Conservation (phyloP, 2,888 invertebrate genomes). For the Oligia latruncula region DNA sequence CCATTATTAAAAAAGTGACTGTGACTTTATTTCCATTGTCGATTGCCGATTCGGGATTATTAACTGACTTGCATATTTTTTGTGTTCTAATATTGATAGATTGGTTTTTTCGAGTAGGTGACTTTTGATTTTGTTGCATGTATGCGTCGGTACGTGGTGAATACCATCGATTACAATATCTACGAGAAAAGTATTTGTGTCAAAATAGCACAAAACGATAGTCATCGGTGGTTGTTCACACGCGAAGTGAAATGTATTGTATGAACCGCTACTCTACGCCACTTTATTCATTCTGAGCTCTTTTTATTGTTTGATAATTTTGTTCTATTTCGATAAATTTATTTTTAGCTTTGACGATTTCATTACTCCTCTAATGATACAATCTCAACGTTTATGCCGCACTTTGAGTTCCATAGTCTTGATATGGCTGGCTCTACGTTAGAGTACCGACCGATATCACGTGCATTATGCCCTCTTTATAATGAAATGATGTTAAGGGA, state of each 20-base stretch:
- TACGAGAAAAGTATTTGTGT: slow-evolving; percentile 82
- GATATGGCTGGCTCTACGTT: slow-evolving; percentile 32
- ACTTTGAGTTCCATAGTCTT: slow-evolving; percentile 27
- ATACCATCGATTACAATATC: slow-evolving; percentile 83
- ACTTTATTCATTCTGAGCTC: slow-evolving; percentile 75
- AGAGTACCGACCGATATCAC: slow-evolving; percentile 50
- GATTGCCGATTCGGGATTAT: slow-evolving; percentile 90
- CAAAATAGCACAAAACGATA: slow-evolving; percentile 85
- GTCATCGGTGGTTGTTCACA: slow-evolving; percentile 82
- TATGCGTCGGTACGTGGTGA: slow-evolving; percentile 74
- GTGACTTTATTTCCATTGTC: slow-evolving; percentile 90
- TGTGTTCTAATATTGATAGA: slow-evolving; percentile 90
- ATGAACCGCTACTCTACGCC: slow-evolving; percentile 72
- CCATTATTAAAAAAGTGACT: slow-evolving; percentile 90
- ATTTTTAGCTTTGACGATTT: slow-evolving; percentile 76
- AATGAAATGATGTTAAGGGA: slow-evolving; percentile 78
- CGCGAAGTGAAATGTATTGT: slow-evolving; percentile 83
- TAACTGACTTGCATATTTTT: slow-evolving; percentile 90
- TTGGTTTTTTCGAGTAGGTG: slow-evolving; percentile 87
- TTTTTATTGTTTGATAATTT: slow-evolving; percentile 75
- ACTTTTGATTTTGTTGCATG: slow-evolving; percentile 84
- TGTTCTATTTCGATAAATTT: slow-evolving; percentile 72
- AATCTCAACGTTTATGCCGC: slow-evolving; percentile 35
- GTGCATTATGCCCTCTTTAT: slow-evolving; percentile 68
- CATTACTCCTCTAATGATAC: slow-evolving; percentile 69